These are phyloP conservation scores for Fragum sueziense DNA, from an alignment of 2,888 invertebrate genomes.

Conservation along the genomic window DNA sequence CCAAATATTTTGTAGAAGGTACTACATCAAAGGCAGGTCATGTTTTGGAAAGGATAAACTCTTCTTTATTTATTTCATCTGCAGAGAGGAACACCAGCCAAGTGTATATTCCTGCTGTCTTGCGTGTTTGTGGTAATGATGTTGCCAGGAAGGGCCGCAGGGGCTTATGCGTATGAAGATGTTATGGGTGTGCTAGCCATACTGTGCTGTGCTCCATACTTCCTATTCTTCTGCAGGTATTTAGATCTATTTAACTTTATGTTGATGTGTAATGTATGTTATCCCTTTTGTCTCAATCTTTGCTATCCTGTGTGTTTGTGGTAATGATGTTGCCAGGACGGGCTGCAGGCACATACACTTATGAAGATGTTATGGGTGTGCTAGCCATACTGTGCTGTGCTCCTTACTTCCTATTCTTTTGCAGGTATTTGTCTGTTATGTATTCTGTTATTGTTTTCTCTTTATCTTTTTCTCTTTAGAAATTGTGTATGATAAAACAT, in stretches of 20 bases:
- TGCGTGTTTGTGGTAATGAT: slow-evolving; percentile 93
- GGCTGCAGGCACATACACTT: slow-evolving; percentile 91
- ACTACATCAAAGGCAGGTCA: no score
- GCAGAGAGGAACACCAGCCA: slow-evolving; percentile 92
- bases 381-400: slow-evolving; percentile 97
- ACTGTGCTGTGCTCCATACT: slow-evolving; percentile 97
- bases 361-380: slow-evolving; percentile 95
- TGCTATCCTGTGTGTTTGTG: slow-evolving; percentile 95
- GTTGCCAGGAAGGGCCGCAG: slow-evolving; percentile 92
- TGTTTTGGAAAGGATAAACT: no score
- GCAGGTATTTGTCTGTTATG: slow-evolving; percentile 87
- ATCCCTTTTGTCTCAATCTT: slow-evolving; percentile 89
- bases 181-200: slow-evolving; percentile 95
- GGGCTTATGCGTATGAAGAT: slow-evolving; percentile 94
- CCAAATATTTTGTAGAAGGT: no score
- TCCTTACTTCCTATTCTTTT: slow-evolving; percentile 98
- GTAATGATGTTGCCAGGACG: slow-evolving; percentile 92
- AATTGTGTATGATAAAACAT: no score
- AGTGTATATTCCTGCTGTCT: slow-evolving; percentile 97
- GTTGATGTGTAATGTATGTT: background rate
- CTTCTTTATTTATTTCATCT: no score
- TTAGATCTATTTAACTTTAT: slow-evolving; percentile 1
- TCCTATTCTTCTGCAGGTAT: slow-evolving; percentile 97
- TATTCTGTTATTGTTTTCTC: no score
- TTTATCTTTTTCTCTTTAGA: no score